A percentile compares a stretch with the other conserved stretches of the same genome.
Evolutionary conservation across 2,113 vertebrate species (phyloP).

Genomic region (Equus quagga): DNA sequence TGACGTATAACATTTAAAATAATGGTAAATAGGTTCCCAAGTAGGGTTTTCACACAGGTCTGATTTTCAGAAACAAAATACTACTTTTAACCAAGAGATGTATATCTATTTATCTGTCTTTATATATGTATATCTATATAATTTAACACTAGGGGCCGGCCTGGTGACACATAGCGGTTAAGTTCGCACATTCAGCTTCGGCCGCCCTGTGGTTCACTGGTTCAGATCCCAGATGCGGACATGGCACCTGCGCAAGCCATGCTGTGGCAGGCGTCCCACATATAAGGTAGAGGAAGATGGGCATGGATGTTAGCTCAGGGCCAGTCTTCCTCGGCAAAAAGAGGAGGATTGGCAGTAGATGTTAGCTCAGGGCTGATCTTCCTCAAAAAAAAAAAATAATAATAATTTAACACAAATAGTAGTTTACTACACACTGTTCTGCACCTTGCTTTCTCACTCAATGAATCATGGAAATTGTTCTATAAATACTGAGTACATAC

Average conservation of each 20-base stretch:
- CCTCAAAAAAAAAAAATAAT: too few species aligned
- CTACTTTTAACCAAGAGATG: background rate
- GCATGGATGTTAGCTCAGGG: too few species aligned
- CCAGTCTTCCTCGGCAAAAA: too few species aligned
- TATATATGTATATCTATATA: background rate
- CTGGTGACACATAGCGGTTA: too few species aligned
- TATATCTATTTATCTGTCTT: background rate
- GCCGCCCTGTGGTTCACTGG: too few species aligned
- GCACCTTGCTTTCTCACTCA: background rate
- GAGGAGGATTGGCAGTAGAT: too few species aligned
- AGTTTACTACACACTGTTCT: background rate
- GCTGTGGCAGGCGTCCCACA: too few species aligned
- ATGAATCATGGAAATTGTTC: background rate
- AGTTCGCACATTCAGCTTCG: too few species aligned
- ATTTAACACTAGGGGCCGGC: background rate
- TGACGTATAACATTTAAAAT: background rate
- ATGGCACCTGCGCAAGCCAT: too few species aligned
- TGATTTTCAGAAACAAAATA: slow-evolving; percentile 7
- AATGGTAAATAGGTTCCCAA: background rate
- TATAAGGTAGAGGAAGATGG: too few species aligned
- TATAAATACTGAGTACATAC: background rate
- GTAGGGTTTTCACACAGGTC: background rate
- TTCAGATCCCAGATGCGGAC: too few species aligned
- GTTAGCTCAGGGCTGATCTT: too few species aligned
- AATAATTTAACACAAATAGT: background rate